phyloP scores from a whole-genome alignment of 2,888 invertebrate genomes.

The Caenorhabditis sinica region DNA sequence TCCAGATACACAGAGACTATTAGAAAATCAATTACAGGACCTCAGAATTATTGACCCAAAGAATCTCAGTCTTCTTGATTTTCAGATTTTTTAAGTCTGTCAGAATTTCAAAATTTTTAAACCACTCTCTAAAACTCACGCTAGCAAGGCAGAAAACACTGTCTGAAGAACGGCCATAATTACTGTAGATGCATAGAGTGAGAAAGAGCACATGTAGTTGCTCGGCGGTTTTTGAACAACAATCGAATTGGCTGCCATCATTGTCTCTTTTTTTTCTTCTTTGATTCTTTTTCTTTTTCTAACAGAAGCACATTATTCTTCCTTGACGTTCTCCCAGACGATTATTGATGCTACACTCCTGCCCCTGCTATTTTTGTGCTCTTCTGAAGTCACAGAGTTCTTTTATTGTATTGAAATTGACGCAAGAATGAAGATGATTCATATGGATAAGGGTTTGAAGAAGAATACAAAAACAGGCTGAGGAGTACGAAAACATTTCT shows the following conservation, averaged over 20 bases:
- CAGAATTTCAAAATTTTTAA: background rate
- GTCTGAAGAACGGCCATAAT: constrained; percentile 59
- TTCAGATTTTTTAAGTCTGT: too few relatives aligned
- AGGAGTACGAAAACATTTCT: background rate
- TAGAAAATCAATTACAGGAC: too few relatives aligned
- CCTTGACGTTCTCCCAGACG: constrained; percentile 1
- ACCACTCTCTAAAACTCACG: constrained; percentile 41
- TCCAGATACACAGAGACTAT: too few relatives aligned
- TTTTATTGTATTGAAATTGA: constrained; percentile 5
- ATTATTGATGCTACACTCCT: constrained; percentile 12
- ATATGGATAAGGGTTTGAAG: background rate
- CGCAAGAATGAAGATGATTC: background rate
- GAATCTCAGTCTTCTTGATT: too few relatives aligned
- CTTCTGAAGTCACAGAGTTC: constrained; percentile 16
- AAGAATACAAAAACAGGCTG: background rate
- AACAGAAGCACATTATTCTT: constrained; percentile 6
- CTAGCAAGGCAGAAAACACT: constrained; percentile 34
- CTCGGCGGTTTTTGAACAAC: constrained; percentile 60
- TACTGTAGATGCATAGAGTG: constrained; percentile 59
- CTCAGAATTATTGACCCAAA: too few relatives aligned
- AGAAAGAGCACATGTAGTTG: constrained; percentile 56
- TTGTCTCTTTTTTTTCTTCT: constrained; percentile 2
- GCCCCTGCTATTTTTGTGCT: too few relatives aligned
- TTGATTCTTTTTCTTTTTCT: background rate
- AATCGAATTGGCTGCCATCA: constrained; percentile 63